Conservation (phyloP, 1,140 invertebrate genomes). For the Octopus bimaculoides region DNA sequence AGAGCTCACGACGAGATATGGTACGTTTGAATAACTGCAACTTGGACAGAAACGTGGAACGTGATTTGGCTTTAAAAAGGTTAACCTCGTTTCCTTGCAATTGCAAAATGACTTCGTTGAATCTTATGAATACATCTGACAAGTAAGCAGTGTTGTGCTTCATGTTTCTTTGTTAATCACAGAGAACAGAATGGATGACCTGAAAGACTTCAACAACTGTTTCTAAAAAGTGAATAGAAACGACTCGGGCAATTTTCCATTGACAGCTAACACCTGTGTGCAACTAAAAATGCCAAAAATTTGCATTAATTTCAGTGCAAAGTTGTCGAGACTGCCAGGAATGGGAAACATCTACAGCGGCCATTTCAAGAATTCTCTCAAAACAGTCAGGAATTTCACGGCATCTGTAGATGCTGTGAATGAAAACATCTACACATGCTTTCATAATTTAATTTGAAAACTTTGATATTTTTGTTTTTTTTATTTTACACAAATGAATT, state of each 20-base stretch:
- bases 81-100: conserved; percentile 7
- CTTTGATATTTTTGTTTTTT: too few species aligned
- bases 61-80: background rate
- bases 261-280: conserved; percentile 1
- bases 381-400: too few species aligned
- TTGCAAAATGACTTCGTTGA: background rate
- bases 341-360: background rate
- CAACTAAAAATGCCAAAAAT: background rate
- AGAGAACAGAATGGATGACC: background rate
- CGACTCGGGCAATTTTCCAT: background rate
- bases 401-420: too few species aligned
- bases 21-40: conserved; percentile 2
- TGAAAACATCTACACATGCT: too few species aligned
- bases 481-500: too few species aligned
- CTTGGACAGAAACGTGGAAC: background rate
- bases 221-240: background rate
- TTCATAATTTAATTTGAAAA: too few species aligned
- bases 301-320: conserved; percentile 1
- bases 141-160: conserved; percentile 7
- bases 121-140: background rate
- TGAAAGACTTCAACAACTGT: background rate
- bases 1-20: background rate
- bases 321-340: background rate
- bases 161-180: background rate
- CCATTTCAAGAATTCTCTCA: too few species aligned